These are phyloP conservation scores for Tachycineta bicolor DNA, from an alignment of 2,113 vertebrate genomes.

Conservation along the genomic window DNA sequence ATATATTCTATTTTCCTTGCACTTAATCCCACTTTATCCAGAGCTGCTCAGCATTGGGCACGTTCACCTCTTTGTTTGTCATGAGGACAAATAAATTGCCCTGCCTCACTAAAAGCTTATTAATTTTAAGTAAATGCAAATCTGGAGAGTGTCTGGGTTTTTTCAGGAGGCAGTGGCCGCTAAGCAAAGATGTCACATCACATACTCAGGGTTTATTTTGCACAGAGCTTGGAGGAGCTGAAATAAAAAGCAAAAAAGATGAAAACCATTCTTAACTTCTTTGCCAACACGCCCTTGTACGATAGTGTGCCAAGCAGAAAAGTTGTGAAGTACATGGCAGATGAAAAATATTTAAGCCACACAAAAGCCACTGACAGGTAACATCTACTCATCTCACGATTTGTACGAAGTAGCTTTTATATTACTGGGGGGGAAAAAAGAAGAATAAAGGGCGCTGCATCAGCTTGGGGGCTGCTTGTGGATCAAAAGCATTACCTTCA, in stretches of 20 bases:
- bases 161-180: not conserved
- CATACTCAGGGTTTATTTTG: not conserved
- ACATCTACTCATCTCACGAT: not conserved
- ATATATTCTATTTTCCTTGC: not conserved
- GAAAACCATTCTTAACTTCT: not conserved
- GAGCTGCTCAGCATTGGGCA: not conserved
- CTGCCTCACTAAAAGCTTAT: conserved; percentile 6
- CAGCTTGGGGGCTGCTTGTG: not conserved
- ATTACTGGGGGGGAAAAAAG: not conserved
- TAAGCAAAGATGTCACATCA: not conserved
- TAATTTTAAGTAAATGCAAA: conserved; percentile 21
- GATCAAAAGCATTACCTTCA: conserved; percentile 47
- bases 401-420: conserved; percentile 33
- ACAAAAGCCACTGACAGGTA: conserved; percentile 30
- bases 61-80: not conserved
- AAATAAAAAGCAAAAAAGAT: conserved; percentile 5
- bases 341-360: not conserved
- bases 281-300: not conserved
- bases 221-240: not conserved
- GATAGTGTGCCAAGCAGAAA: not conserved
- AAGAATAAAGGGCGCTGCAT: not conserved
- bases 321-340: not conserved
- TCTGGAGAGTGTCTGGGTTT: not conserved
- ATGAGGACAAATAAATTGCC: not conserved
- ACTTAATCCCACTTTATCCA: not conserved